These are phyloP conservation scores for Archocentrus centrarchus DNA, from an alignment of 2,113 vertebrate species.

Conservation along the genomic window DNA sequence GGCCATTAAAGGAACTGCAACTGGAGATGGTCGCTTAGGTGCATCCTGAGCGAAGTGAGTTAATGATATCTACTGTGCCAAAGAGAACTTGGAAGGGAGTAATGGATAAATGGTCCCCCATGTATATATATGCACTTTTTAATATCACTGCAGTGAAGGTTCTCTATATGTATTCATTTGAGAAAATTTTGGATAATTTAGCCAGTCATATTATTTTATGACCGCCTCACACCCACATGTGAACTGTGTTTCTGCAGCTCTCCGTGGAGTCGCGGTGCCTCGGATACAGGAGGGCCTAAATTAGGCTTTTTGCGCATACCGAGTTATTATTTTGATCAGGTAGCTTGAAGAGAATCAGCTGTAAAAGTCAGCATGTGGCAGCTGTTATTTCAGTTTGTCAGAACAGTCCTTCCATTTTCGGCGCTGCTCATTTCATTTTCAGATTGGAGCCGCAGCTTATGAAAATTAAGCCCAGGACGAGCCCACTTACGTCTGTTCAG, in stretches of 20 bases:
- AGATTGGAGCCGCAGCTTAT: background rate
- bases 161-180: no score
- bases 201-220: background rate
- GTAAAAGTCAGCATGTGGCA: background rate
- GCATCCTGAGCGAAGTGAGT: no score
- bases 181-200: no score
- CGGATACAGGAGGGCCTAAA: background rate
- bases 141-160: no score
- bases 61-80: background rate
- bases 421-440: background rate
- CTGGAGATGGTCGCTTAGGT: background rate
- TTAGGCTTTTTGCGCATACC: background rate
- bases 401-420: background rate
- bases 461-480: slow-evolving; percentile 1
- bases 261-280: background rate
- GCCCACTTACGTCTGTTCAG: background rate
- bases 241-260: background rate
- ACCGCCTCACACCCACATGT: background rate
- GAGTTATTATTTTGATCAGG: background rate
- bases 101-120: background rate
- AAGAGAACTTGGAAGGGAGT: background rate
- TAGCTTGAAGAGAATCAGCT: background rate
- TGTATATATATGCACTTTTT: background rate
- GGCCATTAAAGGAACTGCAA: background rate
- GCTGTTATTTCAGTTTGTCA: background rate